Conservation (phyloP, 2,888 invertebrate genomes). For the Osmoderma eremita region DNA sequence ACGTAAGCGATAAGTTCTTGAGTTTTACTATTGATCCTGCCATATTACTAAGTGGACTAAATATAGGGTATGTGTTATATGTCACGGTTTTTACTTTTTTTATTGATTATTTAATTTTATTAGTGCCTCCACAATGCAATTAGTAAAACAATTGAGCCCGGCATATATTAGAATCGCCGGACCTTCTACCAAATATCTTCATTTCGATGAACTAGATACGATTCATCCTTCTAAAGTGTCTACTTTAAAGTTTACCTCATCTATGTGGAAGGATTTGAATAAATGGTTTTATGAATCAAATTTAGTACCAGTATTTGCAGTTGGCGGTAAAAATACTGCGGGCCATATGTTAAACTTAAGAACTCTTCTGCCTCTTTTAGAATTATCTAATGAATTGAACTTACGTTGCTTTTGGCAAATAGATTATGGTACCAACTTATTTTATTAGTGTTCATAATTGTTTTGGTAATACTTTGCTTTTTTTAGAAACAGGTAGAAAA, state of each 20-base stretch:
- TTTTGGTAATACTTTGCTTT: constrained; percentile 38
- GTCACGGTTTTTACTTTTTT: not conserved
- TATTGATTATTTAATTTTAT: not conserved
- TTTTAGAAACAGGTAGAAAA: constrained; percentile 67
- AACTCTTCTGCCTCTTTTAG: constrained; percentile 73
- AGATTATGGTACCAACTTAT: constrained; percentile 70
- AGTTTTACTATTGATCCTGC: constrained; percentile 79
- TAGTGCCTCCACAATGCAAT: constrained; percentile 66
- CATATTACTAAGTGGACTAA: constrained; percentile 67
- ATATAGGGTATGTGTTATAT: constrained; percentile 59
- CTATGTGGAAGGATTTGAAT: constrained; percentile 61
- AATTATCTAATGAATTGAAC: constrained; percentile 73
- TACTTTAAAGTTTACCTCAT: constrained; percentile 56
- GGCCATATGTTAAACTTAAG: constrained; percentile 75
- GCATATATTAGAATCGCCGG: constrained; percentile 80
- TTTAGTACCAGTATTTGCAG: constrained; percentile 74
- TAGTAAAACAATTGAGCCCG: constrained; percentile 76
- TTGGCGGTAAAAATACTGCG: constrained; percentile 68
- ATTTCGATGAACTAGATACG: constrained; percentile 56
- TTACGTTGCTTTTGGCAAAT: constrained; percentile 78
- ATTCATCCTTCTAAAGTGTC: constrained; percentile 44
- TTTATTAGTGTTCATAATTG: constrained; percentile 20
- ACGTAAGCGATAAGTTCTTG: constrained; percentile 76
- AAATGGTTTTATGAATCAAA: constrained; percentile 69
- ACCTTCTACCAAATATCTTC: constrained; percentile 68